Conservation (phyloP, 53 echinoderm and acorn worm genomes). For the Luidia sarsii region DNA sequence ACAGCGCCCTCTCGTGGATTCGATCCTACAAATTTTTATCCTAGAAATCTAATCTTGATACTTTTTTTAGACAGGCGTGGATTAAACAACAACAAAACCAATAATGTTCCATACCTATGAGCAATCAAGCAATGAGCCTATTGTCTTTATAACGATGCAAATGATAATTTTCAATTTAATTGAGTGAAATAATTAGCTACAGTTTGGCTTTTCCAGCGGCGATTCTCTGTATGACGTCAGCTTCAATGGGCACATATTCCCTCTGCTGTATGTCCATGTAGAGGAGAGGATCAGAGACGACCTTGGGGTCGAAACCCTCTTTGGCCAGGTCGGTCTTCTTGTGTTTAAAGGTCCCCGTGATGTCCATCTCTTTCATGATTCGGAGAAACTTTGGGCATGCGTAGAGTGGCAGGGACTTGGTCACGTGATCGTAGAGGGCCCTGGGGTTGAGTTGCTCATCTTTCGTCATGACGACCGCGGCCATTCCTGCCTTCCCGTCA, state of each 20-base stretch:
- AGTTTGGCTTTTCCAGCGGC: not conserved
- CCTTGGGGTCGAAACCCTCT: conserved; percentile 67
- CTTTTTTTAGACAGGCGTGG: too few relatives aligned
- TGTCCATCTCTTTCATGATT: conserved; percentile 56
- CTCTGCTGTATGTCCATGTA: conserved; percentile 56
- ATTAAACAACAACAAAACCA: too few relatives aligned
- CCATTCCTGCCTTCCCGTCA: conserved; percentile 76
- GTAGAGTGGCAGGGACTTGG: conserved; percentile 50
- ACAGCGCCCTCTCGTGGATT: too few relatives aligned
- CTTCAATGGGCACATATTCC: conserved; percentile 16
- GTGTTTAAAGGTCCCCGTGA: conserved; percentile 81
- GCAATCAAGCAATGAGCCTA: too few relatives aligned
- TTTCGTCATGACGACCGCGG: conserved; percentile 53
- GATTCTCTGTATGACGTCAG: not conserved
- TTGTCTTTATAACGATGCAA: too few relatives aligned
- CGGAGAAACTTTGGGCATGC: conserved; percentile 73
- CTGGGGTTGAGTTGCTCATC: conserved; percentile 16
- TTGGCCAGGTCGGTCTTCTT: conserved; percentile 73
- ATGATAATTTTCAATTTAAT: too few relatives aligned
- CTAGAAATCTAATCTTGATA: too few relatives aligned
- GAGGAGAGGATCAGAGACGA: conserved; percentile 58
- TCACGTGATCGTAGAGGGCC: conserved; percentile 47
- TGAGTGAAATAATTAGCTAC: conserved; percentile 50
- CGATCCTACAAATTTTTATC: too few relatives aligned
- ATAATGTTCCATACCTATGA: too few relatives aligned